Percentiles rank a stretch among this genome's conserved stretches.
Conservation (phyloP, 2,113 vertebrate species). For the Chionis minor region DNA sequence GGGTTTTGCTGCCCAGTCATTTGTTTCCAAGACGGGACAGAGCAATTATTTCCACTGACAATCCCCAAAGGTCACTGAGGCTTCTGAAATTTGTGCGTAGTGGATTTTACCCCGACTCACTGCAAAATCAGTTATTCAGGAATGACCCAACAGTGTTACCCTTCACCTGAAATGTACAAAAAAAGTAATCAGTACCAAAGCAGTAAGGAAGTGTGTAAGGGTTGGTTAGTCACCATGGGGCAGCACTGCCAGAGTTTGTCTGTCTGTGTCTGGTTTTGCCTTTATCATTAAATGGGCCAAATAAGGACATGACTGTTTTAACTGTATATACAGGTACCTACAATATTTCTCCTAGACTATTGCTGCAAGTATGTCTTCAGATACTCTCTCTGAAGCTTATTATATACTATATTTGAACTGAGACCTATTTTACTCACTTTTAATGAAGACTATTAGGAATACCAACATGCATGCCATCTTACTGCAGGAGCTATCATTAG, state of each 20-base stretch:
- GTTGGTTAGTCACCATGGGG: not conserved
- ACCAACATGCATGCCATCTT: not conserved
- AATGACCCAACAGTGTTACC: not conserved
- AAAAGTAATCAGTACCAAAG: not conserved
- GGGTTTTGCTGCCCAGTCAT: not conserved
- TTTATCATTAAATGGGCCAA: not conserved
- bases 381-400: not conserved
- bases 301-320: not conserved
- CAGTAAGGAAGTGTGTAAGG: not conserved
- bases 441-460: not conserved
- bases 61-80: not conserved
- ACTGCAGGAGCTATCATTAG: not conserved
- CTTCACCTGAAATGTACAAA: not conserved
- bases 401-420: not conserved
- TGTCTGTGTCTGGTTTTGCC: not conserved
- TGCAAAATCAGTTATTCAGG: rapidly evolving
- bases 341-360: not conserved
- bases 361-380: not conserved
- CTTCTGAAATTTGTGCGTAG: not conserved
- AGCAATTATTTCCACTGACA: not conserved
- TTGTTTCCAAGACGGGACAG: not conserved
- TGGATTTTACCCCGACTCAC: not conserved
- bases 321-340: not conserved
- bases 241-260: not conserved
- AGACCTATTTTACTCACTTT: not conserved